phyloP scores from a whole-genome alignment of 2,888 invertebrate species.

The Heliconius aoede region DNA sequence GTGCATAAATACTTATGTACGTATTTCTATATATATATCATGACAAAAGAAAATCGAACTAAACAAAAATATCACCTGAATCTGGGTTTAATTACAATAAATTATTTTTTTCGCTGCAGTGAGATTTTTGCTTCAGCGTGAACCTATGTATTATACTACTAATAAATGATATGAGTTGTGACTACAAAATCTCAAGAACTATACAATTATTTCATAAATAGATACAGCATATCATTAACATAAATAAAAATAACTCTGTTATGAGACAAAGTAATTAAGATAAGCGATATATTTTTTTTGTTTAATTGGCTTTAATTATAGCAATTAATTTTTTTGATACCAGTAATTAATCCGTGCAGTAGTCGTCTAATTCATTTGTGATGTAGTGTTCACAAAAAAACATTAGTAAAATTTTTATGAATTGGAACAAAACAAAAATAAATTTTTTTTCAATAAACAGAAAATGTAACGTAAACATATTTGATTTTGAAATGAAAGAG shows the following conservation, averaged over 20 bases:
- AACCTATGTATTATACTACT: not conserved
- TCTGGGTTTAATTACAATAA: not conserved
- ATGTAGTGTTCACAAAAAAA: not conserved
- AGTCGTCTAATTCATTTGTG: not conserved
- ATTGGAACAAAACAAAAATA: not conserved
- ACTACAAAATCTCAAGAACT: not conserved
- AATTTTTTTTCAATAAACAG: too few relatives aligned
- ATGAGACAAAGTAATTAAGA: conserved; percentile 4
- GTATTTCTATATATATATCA: not conserved
- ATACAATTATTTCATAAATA: too few relatives aligned
- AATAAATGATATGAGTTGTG: not conserved
- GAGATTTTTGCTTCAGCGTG: not conserved
- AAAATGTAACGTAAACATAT: not conserved
- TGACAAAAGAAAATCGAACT: not conserved
- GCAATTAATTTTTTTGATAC: not conserved
- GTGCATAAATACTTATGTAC: not conserved
- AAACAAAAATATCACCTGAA: not conserved
- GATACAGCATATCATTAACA: not conserved
- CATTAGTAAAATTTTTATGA: not conserved
- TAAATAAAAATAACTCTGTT: not conserved
- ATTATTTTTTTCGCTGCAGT: not conserved
- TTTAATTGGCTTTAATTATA: conserved; percentile 13
- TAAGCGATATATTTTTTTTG: not conserved
- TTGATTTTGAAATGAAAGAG: not conserved
- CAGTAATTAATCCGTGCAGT: not conserved